These are phyloP conservation scores for Hermaeophaga mercurialis DNA, from an alignment of 2,888 invertebrate genomes.

Conservation along the genomic window DNA sequence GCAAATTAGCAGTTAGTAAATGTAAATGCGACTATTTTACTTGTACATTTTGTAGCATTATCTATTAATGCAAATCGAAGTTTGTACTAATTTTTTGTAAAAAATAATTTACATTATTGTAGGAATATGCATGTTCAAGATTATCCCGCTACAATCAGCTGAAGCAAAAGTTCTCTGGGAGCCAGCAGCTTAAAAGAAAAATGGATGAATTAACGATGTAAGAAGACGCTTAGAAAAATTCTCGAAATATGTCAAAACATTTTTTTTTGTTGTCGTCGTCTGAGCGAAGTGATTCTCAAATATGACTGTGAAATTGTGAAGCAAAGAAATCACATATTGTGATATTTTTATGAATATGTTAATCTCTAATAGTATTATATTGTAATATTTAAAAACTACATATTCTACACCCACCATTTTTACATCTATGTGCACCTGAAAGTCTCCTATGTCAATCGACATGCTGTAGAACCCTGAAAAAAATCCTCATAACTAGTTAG, in stretches of 20 bases:
- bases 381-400: conserved; percentile 11
- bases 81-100: too few relatives aligned
- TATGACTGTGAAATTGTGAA: conserved; percentile 37
- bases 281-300: conserved; percentile 21
- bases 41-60: too few relatives aligned
- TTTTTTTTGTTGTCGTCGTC: background rate
- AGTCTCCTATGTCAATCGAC: background rate
- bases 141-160: conserved; percentile 47
- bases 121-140: conserved; percentile 50
- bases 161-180: conserved; percentile 45
- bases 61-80: too few relatives aligned
- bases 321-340: conserved; percentile 32
- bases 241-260: background rate
- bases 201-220: conserved; percentile 40
- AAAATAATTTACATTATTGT: conserved; percentile 32
- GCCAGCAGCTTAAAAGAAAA: conserved; percentile 48
- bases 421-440: conserved; percentile 1
- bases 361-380: conserved; percentile 32
- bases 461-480: background rate
- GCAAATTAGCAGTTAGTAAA: too few relatives aligned
- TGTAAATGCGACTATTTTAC: too few relatives aligned
- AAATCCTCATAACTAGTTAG: background rate
- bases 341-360: conserved; percentile 36
- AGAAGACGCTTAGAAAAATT: background rate
- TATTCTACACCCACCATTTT: conserved; percentile 26